Conservation (phyloP, 2,113 vertebrate species). For the Myiozetetes cayanensis region DNA sequence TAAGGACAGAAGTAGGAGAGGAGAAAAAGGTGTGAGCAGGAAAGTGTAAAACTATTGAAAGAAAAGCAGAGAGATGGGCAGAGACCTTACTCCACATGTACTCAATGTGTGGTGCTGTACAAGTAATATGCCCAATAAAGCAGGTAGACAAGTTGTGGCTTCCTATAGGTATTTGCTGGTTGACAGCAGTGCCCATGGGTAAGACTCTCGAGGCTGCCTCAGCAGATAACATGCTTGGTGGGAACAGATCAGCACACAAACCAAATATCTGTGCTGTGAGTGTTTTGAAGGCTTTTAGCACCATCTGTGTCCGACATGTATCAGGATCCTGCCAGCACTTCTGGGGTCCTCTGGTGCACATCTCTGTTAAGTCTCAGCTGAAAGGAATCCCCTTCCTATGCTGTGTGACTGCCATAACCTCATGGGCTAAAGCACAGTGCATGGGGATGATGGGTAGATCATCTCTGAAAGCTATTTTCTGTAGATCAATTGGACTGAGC, state of each 20-base stretch:
- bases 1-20: neutral
- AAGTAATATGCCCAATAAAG: neutral
- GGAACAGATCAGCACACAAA: neutral
- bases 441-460: neutral
- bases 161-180: neutral
- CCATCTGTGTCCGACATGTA: neutral
- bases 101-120: neutral
- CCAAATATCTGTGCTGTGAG: rapidly evolving
- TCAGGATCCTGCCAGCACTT: neutral
- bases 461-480: neutral
- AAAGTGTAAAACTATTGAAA: neutral
- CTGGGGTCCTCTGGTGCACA: neutral
- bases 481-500: neutral
- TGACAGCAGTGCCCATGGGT: rapidly evolving
- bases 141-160: rapidly evolving
- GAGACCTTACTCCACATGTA: neutral
- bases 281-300: neutral
- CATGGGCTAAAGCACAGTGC: rapidly evolving
- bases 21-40: neutral
- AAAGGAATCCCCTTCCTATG: neutral
- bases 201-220: neutral
- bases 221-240: rapidly evolving
- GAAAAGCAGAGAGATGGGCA: neutral
- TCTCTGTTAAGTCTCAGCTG: neutral
- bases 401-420: neutral